Base-by-base conservation (phyloP, 1,140 invertebrate species). In the Mactra quadrangularis region DNA sequence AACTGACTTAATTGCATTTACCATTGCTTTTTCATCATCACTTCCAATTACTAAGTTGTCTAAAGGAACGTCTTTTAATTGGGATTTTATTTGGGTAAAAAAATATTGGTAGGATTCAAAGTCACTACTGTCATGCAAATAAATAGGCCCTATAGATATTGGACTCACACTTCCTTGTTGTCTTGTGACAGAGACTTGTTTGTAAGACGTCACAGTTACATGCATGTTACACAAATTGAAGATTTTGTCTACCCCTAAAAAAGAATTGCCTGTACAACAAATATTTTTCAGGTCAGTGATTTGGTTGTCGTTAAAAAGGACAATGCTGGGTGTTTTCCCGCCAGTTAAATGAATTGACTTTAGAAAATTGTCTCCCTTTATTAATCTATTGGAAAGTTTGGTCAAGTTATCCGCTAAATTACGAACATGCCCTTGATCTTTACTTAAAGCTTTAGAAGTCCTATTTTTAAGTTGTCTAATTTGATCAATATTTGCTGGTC, bases 211-310 rank as follows among this genome's bases (percentile, higher is more conserved):
- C 1, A 60, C 33, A 0, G 70, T 82, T n/a, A 81, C 60, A 25
- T 84, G 75, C 83, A 84, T 85, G 22, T 79, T 68, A 27, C 75
- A 79, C 9, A 81, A 52, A 27, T 81, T 79, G 29, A 76, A 82
- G 11, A 70, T 85, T 38, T 82, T 82, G 52, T 85, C 77, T 17
- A 85, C 31, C 6, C 83, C 77, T 33, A 76, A 41, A 22, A 82
- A 15, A n/a, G 71, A 31, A 47, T 77, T 47, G 13, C 78, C 78
- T 3, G 62, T 47, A 53, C 55, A 71, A 57, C 84, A 85, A 0
- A 84, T 6, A 22, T 47, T 81, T 38, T 76, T 82, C 15, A 85
- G 11, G 66, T 85, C 77, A 17, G n/a, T 13, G 25, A 85, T 68
- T 31, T 85, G 77, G 31, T 85, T 59, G 38, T 79, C 71, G 6